These are phyloP conservation scores for Cephus runcator DNA, from an alignment of 2,888 invertebrate genomes.

Conservation along the genomic window DNA sequence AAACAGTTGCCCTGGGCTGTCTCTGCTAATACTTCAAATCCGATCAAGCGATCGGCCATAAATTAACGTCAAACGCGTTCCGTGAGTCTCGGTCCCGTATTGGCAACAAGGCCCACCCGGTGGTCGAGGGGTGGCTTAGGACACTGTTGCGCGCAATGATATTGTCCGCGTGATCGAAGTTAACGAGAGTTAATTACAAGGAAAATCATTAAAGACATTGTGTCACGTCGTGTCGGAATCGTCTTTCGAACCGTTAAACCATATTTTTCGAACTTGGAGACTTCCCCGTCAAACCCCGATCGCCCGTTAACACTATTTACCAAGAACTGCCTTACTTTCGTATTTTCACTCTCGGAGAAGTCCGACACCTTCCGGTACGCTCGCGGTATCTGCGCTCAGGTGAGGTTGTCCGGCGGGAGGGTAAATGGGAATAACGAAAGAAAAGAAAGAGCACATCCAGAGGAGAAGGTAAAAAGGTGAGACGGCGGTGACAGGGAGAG, in stretches of 20 bases:
- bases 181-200: background rate
- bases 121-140: background rate
- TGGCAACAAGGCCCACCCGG: background rate
- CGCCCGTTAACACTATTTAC: background rate
- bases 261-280: background rate
- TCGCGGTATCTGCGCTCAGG: background rate
- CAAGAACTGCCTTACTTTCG: background rate
- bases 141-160: background rate
- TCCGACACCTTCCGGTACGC: background rate
- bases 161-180: background rate
- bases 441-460: background rate
- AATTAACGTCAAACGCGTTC: background rate
- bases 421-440: background rate
- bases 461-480: constrained; percentile 8
- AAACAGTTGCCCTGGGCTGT: background rate
- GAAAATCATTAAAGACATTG: background rate
- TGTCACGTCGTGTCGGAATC: background rate
- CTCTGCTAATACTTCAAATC: background rate
- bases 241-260: background rate
- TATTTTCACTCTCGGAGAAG: background rate
- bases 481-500: constrained; percentile 24
- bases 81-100: background rate
- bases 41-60: background rate
- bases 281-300: background rate
- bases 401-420: background rate